A percentile compares a stretch with the other conserved stretches of the same genome.
Evolutionary conservation across 2,113 vertebrate genomes (phyloP).

Genomic region (Mastomys coucha): DNA sequence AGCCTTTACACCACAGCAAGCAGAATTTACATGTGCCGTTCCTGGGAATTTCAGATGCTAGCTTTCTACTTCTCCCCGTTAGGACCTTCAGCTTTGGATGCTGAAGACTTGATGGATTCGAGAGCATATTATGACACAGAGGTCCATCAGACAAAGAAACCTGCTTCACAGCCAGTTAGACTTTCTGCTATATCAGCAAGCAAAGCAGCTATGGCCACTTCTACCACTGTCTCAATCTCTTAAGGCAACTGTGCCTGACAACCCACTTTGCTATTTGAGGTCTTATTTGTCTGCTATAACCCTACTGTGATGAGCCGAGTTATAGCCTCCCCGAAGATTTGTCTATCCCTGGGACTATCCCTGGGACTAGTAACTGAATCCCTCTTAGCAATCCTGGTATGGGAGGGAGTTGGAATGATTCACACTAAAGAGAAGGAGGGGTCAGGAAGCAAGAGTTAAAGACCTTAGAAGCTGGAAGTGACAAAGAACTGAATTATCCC

Average conservation of each 20-base stretch:
- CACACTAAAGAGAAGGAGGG: background rate
- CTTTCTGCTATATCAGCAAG: background rate
- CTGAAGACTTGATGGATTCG: background rate
- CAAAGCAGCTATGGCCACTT: background rate
- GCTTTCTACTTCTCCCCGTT: background rate
- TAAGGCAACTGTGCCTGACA: no score
- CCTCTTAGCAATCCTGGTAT: background rate
- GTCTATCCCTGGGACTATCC: background rate
- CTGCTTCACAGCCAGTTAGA: background rate
- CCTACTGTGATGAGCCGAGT: background rate
- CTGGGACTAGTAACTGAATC: background rate
- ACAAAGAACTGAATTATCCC: background rate
- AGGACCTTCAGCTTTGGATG: rapidly evolving
- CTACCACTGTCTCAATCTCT: background rate
- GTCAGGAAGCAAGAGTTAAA: background rate
- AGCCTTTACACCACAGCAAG: slow-evolving; percentile 1
- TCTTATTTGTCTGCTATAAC: background rate
- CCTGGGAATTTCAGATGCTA: background rate
- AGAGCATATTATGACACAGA: background rate
- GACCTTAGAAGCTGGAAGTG: background rate
- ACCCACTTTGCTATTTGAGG: rapidly evolving
- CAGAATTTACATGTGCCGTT: background rate
- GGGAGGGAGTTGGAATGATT: background rate
- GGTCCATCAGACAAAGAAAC: background rate
- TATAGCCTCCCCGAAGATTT: background rate